Evolutionary conservation across 2,797 vertebrate species (phyloP).

Genomic region (Micromesistius poutassou): DNA sequence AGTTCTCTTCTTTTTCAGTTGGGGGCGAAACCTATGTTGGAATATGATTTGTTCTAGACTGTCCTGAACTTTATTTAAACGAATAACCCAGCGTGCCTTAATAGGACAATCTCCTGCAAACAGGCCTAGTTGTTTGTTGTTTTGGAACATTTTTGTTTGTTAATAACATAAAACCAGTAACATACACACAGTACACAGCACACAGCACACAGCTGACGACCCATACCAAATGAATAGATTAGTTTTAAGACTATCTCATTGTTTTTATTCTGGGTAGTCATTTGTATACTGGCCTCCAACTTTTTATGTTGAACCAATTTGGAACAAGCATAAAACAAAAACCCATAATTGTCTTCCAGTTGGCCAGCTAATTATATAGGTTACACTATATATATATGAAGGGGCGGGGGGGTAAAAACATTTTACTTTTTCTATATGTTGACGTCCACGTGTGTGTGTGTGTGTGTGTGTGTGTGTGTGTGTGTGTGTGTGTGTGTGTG

Average conservation of each 20-base stretch:
- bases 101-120: not conserved
- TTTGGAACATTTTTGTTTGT: not conserved
- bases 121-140: not conserved
- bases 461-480: slow-evolving; percentile 32
- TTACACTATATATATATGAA: no score
- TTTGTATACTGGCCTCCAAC: not conserved
- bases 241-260: not conserved
- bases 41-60: not conserved
- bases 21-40: slow-evolving; percentile 11
- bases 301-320: slow-evolving; percentile 2
- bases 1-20: slow-evolving; percentile 12
- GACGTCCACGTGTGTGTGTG: slow-evolving; percentile 28
- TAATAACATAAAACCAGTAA: not conserved
- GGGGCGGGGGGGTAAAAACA: no score
- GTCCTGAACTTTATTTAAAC: not conserved
- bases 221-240: not conserved
- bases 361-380: not conserved
- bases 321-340: no score
- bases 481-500: slow-evolving; percentile 30
- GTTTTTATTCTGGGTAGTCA: not conserved
- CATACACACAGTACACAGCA: not conserved
- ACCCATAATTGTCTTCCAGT: no score
- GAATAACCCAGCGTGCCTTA: not conserved
- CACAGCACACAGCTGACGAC: not conserved
- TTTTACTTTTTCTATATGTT: not conserved